phyloP scores from a whole-genome alignment of 2,888 invertebrate genomes.

The Drosophila anomalata region DNA sequence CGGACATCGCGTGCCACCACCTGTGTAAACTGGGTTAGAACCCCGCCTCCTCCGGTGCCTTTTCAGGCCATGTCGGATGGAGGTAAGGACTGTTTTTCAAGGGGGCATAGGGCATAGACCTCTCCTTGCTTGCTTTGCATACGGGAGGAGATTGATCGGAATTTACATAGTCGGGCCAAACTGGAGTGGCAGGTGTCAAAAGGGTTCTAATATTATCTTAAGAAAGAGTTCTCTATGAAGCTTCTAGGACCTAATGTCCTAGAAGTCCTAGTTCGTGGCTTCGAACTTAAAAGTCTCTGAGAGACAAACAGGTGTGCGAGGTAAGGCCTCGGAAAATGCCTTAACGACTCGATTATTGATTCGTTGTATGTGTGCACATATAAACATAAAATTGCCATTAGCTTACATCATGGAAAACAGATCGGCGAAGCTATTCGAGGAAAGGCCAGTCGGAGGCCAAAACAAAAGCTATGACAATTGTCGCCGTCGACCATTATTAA shows the following conservation, averaged over 20 bases:
- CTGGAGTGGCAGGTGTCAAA: constrained; percentile 31
- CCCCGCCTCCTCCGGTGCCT: constrained; percentile 23
- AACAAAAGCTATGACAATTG: constrained; percentile 45
- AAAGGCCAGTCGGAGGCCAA: neutral
- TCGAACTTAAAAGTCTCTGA: constrained; percentile 21
- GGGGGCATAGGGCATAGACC: neutral
- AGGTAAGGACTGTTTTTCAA: constrained; percentile 2
- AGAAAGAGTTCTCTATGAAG: neutral
- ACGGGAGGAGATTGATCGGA: constrained; percentile 35
- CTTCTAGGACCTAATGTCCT: neutral
- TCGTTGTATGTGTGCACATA: constrained; percentile 22
- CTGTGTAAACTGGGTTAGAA: constrained; percentile 65
- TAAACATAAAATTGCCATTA: constrained; percentile 37
- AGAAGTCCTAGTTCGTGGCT: no score
- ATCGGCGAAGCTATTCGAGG: constrained; percentile 11
- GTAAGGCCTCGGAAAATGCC: constrained; percentile 16
- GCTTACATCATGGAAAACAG: constrained; percentile 41
- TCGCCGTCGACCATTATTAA: constrained; percentile 29
- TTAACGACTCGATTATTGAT: constrained; percentile 40
- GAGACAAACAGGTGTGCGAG: constrained; percentile 47
- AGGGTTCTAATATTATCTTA: constrained; percentile 12
- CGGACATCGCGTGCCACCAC: constrained; percentile 67
- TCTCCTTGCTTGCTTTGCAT: constrained; percentile 8
- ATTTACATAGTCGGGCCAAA: constrained; percentile 9
- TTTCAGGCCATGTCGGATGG: neutral